Conservation (phyloP, 2,888 invertebrate species). For the Troilus luridus region DNA sequence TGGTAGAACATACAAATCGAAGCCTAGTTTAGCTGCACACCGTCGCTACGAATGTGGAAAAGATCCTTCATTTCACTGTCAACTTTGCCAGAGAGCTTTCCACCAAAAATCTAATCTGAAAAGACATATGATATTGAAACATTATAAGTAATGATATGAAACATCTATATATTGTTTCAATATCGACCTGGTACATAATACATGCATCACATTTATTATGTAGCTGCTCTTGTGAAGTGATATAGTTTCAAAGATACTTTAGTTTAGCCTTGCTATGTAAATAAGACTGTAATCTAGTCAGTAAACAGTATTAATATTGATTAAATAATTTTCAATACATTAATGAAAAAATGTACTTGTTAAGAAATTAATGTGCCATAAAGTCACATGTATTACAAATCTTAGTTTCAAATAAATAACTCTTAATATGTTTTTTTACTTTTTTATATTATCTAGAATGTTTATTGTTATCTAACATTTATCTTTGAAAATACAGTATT, state of each 20-base stretch:
- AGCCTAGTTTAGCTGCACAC: slow-evolving; percentile 67
- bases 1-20: slow-evolving; percentile 67
- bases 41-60: slow-evolving; percentile 71
- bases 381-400: background rate
- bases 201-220: background rate
- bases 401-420: background rate
- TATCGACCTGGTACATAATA: background rate
- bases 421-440: background rate
- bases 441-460: background rate
- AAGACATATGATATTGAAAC: slow-evolving; percentile 72
- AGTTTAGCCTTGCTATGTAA: background rate
- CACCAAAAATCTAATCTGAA: slow-evolving; percentile 71
- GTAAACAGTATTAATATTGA: background rate
- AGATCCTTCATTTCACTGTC: slow-evolving; percentile 71
- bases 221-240: background rate
- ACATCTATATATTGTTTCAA: background rate
- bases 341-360: background rate
- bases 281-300: background rate
- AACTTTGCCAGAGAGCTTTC: slow-evolving; percentile 70
- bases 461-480: background rate
- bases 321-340: background rate
- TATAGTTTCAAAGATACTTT: background rate
- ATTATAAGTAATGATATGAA: slow-evolving; percentile 66
- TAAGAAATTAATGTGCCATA: background rate
- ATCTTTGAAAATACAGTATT: background rate